Conservation (phyloP, 2,888 invertebrate genomes). For the Bombylius discolor region DNA sequence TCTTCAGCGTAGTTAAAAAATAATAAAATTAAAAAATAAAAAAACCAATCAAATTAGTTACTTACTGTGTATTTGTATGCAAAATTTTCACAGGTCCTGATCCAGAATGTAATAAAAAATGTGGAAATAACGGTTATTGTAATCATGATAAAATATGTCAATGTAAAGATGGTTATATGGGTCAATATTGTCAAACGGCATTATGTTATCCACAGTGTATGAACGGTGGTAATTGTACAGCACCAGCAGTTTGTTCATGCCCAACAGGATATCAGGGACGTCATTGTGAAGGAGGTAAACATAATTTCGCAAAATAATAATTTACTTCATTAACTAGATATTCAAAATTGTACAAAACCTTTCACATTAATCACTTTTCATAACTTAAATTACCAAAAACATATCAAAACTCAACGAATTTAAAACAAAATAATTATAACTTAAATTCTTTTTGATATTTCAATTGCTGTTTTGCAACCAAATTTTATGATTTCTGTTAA, state of each 20-base stretch:
- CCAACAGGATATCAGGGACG: conserved; percentile 82
- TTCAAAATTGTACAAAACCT: not conserved
- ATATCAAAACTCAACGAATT: not conserved
- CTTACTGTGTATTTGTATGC: not conserved
- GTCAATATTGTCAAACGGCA: conserved; percentile 77
- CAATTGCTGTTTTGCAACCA: conserved; percentile 89
- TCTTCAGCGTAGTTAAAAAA: no score
- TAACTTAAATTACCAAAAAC: not conserved
- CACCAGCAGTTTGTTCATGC: conserved; percentile 78
- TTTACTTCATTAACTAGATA: no score
- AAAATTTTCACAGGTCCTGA: conserved; percentile 54
- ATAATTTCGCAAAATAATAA: not conserved
- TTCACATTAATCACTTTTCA: not conserved
- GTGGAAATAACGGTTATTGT: conserved; percentile 74
- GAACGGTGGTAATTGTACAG: conserved; percentile 85
- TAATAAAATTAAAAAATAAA: not conserved
- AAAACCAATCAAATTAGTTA: not conserved
- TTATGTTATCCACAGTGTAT: conserved; percentile 85
- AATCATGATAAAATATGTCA: conserved; percentile 74
- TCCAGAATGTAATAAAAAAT: conserved; percentile 78
- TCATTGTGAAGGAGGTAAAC: conserved; percentile 76
- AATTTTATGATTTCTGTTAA: conserved; percentile 74
- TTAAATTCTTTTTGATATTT: conserved; percentile 78
- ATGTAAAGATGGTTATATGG: conserved; percentile 83
- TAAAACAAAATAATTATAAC: not conserved